phyloP scores from a whole-genome alignment of 2,888 invertebrate genomes.

The Pollenia amentaria region DNA sequence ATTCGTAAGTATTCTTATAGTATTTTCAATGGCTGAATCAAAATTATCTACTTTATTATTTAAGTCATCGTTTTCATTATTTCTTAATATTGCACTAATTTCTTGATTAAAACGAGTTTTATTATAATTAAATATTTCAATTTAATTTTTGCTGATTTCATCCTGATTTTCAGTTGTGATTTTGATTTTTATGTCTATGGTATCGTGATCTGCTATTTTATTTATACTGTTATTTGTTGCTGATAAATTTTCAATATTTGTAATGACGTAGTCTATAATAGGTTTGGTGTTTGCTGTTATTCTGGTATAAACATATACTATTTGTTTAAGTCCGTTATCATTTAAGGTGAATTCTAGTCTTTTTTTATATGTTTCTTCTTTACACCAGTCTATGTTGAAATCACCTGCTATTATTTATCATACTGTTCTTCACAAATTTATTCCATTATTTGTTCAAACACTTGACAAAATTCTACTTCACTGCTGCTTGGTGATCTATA shows the following conservation, averaged over 20 bases:
- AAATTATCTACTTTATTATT: not conserved
- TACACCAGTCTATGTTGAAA: too few relatives aligned
- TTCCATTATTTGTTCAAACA: too few relatives aligned
- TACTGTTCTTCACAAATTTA: too few relatives aligned
- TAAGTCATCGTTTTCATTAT: not conserved
- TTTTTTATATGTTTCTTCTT: too few relatives aligned
- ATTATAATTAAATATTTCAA: constrained; percentile 1
- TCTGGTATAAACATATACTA: too few relatives aligned
- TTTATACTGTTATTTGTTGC: not conserved
- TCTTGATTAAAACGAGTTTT: not conserved
- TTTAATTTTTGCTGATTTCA: not conserved
- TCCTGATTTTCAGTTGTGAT: not conserved
- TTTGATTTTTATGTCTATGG: not conserved
- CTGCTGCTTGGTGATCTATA: too few relatives aligned
- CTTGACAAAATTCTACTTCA: too few relatives aligned
- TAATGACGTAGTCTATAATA: not conserved
- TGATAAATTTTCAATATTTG: not conserved
- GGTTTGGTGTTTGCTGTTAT: not conserved
- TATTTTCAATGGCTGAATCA: not conserved
- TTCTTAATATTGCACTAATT: not conserved
- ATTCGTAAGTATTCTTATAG: not conserved
- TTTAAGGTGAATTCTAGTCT: too few relatives aligned
- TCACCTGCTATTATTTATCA: too few relatives aligned
- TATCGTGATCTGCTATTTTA: not conserved
- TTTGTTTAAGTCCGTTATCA: too few relatives aligned